phyloP scores from a whole-genome alignment of 2,113 vertebrate genomes.

The Rana temporaria region DNA sequence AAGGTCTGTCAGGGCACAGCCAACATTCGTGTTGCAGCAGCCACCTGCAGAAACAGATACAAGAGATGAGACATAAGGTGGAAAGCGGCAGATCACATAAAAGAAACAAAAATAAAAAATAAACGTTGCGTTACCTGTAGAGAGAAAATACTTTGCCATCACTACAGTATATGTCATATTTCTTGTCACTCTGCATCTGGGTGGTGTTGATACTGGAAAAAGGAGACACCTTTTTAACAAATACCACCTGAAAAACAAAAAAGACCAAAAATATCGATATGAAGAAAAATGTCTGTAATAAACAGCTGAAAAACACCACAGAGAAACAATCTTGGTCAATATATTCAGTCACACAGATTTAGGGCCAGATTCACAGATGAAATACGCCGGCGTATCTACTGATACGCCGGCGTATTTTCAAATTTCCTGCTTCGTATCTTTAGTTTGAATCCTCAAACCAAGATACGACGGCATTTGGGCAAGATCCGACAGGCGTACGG shows the following conservation, averaged over 20 bases:
- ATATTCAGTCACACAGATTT: too few relatives aligned
- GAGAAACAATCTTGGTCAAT: too few relatives aligned
- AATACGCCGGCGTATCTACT: too few relatives aligned
- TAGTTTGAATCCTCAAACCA: too few relatives aligned
- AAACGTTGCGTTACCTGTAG: constrained; percentile 81
- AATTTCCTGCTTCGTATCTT: too few relatives aligned
- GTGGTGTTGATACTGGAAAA: constrained; percentile 81
- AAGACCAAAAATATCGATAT: neutral
- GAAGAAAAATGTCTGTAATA: too few relatives aligned
- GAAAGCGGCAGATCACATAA: neutral
- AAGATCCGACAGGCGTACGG: too few relatives aligned
- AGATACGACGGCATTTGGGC: too few relatives aligned
- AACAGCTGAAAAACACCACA: too few relatives aligned
- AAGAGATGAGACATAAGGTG: neutral
- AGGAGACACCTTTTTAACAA: constrained; percentile 80
- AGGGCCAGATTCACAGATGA: too few relatives aligned
- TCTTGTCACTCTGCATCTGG: constrained; percentile 88
- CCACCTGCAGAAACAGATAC: constrained; percentile 72
- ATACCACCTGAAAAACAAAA: constrained; percentile 83
- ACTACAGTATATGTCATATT: constrained; percentile 87
- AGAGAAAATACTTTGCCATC: constrained; percentile 83
- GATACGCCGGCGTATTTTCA: too few relatives aligned
- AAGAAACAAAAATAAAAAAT: too few relatives aligned
- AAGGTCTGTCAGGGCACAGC: constrained; percentile 84
- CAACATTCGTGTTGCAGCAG: constrained; percentile 88